Conservation (phyloP, 2,888 invertebrate species). For the Poecilus cupreus region DNA sequence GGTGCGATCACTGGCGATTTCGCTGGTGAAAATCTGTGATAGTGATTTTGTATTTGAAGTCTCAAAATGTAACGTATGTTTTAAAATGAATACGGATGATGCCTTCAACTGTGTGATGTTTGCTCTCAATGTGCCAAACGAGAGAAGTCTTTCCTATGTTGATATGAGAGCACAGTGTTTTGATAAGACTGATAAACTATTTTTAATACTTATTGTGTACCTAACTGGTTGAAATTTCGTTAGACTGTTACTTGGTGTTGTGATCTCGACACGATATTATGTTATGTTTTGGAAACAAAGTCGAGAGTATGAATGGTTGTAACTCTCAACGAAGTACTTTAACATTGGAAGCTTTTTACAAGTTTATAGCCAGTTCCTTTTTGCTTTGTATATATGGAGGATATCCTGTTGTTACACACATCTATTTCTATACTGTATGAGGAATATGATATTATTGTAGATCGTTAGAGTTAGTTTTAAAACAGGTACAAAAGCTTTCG, state of each 20-base stretch:
- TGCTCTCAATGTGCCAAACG: constrained; percentile 52
- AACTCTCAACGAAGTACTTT: neutral
- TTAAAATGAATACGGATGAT: constrained; percentile 5
- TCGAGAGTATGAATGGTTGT: neutral
- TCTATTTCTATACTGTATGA: constrained; percentile 23
- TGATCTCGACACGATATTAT: constrained; percentile 22
- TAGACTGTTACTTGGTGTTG: neutral
- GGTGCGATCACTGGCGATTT: constrained; percentile 37
- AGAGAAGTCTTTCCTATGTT: constrained; percentile 33
- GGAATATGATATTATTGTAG: constrained; percentile 38
- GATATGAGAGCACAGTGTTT: constrained; percentile 22
- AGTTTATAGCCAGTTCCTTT: constrained; percentile 42
- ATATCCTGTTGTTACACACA: constrained; percentile 31
- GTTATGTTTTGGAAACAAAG: neutral
- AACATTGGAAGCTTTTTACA: constrained; percentile 40
- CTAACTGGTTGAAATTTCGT: constrained; percentile 19
- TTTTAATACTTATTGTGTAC: constrained; percentile 53
- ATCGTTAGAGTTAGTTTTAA: constrained; percentile 26
- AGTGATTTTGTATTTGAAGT: constrained; percentile 54
- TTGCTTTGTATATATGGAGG: constrained; percentile 41
- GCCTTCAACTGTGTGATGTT: constrained; percentile 45
- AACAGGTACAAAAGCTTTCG: constrained; percentile 57
- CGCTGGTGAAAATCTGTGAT: constrained; percentile 53
- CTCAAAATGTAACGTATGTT: constrained; percentile 34
- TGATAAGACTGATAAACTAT: constrained; percentile 55